phyloP scores from a whole-genome alignment of 2,113 vertebrate species.

The Muntiacus muntjak region DNA sequence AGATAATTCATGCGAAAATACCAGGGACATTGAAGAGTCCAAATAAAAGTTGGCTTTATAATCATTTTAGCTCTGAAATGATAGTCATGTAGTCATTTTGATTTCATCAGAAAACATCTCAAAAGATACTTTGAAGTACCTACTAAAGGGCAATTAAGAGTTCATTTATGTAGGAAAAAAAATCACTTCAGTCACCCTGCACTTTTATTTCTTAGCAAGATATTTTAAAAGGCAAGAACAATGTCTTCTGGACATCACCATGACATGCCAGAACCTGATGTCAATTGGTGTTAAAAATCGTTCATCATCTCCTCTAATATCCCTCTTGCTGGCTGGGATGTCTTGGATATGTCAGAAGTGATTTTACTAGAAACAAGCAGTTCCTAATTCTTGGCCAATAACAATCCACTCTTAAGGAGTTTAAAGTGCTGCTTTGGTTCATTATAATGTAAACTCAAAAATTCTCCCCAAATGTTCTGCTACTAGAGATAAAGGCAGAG shows the following conservation, averaged over 20 bases:
- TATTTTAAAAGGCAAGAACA: constrained; percentile 42
- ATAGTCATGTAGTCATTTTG: neutral
- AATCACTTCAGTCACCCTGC: neutral
- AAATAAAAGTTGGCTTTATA: neutral
- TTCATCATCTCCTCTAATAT: neutral
- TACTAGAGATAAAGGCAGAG: neutral
- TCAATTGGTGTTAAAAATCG: constrained; percentile 41
- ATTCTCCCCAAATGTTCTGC: neutral
- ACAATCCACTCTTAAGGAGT: neutral
- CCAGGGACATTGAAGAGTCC: neutral
- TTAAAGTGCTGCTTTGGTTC: neutral
- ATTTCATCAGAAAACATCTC: neutral
- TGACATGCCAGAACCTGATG: constrained; percentile 24
- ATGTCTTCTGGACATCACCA: neutral
- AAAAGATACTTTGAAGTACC: neutral
- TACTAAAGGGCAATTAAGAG: neutral
- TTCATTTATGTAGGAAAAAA: neutral
- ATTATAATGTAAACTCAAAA: neutral
- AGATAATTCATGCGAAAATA: neutral
- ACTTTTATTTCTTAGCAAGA: constrained; percentile 20
- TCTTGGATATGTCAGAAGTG: constrained; percentile 28
- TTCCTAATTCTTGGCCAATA: neutral
- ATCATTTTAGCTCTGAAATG: neutral
- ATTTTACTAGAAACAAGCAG: constrained; percentile 2
- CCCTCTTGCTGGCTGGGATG: neutral